These are phyloP conservation scores for Haliclona indistincta DNA, from an alignment of 37 sponge, comb jelly and placozoan genomes.

Conservation along the genomic window DNA sequence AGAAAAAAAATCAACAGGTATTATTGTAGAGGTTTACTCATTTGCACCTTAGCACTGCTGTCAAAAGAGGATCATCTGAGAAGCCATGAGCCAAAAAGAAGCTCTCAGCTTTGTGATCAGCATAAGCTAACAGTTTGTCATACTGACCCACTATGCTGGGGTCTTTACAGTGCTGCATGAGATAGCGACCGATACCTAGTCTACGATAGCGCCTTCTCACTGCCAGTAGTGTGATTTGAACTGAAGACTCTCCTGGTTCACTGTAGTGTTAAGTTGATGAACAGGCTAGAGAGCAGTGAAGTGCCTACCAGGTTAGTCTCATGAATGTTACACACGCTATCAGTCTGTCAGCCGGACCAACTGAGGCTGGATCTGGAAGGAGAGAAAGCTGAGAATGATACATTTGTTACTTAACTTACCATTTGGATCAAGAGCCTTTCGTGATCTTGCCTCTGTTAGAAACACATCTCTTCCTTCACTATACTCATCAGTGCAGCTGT, in stretches of 20 bases:
- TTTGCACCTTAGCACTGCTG: slow-evolving; percentile 52
- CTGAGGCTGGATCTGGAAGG: slow-evolving; percentile 23
- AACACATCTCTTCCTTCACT: slow-evolving; percentile 5
- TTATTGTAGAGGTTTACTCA: not conserved
- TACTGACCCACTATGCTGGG: slow-evolving; percentile 72
- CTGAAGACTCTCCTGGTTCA: slow-evolving; percentile 21
- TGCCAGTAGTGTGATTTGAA: slow-evolving; percentile 68
- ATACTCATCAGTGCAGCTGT: no score
- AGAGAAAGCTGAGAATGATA: no score
- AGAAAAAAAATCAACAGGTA: not conserved
- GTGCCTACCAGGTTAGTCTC: slow-evolving; percentile 33
- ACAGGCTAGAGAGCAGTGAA: not conserved
- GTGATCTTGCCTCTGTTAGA: not conserved
- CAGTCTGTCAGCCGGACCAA: slow-evolving; percentile 45
- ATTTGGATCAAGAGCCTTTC: not conserved
- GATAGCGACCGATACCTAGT: slow-evolving; percentile 67
- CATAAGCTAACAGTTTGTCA: slow-evolving; percentile 67
- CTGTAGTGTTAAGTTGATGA: not conserved
- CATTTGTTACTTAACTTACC: not conserved
- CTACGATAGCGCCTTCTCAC: slow-evolving; percentile 64
- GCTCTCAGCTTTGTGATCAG: slow-evolving; percentile 75
- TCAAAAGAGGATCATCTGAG: slow-evolving; percentile 73
- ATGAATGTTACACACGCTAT: slow-evolving; percentile 41
- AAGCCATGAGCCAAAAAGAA: slow-evolving; percentile 78
- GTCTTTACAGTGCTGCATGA: slow-evolving; percentile 70